phyloP scores from a whole-genome alignment of 1,140 invertebrate species.

The Vanessa tameamea region DNA sequence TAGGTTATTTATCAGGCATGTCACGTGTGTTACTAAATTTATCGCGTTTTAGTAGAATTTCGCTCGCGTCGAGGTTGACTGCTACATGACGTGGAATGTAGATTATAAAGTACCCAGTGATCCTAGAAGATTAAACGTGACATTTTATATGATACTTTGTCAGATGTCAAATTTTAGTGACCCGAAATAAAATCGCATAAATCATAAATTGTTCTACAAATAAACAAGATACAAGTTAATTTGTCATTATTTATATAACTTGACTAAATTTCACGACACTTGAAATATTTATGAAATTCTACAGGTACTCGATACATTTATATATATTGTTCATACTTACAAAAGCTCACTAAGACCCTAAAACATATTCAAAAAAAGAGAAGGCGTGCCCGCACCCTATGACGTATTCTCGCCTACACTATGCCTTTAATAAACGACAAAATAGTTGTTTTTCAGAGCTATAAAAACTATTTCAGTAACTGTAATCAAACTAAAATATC shows the following conservation, averaged over 20 bases:
- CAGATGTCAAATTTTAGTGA: conserved; percentile 21
- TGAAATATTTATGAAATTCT: too few relatives aligned
- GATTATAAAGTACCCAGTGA: conserved; percentile 34
- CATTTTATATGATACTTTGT: conserved; percentile 33
- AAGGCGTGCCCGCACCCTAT: background rate
- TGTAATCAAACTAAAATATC: too few relatives aligned
- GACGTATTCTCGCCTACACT: too few relatives aligned
- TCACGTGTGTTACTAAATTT: conserved; percentile 49
- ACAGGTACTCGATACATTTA: too few relatives aligned
- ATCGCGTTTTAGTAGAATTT: conserved; percentile 46
- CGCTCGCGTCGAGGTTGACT: conserved; percentile 35
- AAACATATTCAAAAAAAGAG: conserved; percentile 18
- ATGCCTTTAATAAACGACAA: too few relatives aligned
- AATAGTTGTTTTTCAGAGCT: too few relatives aligned
- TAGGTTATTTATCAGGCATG: conserved; percentile 47
- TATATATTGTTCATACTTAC: background rate
- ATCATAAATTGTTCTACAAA: background rate
- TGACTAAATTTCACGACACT: too few relatives aligned
- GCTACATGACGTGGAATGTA: conserved; percentile 44
- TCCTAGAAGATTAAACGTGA: conserved; percentile 28
- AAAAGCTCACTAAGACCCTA: conserved; percentile 11
- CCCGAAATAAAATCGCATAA: conserved; percentile 5
- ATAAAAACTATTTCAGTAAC: too few relatives aligned
- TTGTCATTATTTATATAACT: too few relatives aligned
- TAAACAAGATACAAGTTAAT: too few relatives aligned